These are phyloP conservation scores for Philonicus albiceps DNA, from an alignment of 2,888 invertebrate species.

Conservation along the genomic window DNA sequence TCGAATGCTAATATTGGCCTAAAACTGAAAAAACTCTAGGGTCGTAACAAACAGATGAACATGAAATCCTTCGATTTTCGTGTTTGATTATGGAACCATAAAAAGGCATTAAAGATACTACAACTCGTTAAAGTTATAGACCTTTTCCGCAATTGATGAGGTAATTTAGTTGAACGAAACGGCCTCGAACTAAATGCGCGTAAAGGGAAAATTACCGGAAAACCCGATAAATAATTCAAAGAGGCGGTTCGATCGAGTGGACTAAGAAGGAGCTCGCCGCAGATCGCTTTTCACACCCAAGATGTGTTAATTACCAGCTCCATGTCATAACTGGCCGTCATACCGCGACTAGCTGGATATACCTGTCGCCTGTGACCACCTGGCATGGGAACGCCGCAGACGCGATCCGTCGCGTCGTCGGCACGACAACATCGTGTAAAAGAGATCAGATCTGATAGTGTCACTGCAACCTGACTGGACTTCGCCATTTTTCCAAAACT, in stretches of 20 bases:
- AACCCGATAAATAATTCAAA: slow-evolving; percentile 9
- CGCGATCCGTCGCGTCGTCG: background rate
- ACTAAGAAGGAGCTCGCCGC: background rate
- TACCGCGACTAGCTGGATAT: background rate
- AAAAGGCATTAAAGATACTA: no score
- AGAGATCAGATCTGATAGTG: background rate
- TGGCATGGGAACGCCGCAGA: background rate
- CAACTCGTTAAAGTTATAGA: background rate
- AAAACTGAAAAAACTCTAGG: no score
- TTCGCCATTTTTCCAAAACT: background rate
- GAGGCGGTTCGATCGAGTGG: background rate
- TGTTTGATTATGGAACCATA: no score
- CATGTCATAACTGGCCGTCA: slow-evolving; percentile 1
- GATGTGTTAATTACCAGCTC: slow-evolving; percentile 16
- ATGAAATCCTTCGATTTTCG: no score
- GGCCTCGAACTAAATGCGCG: background rate
- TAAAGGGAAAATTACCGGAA: slow-evolving; percentile 1
- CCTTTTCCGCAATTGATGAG: background rate
- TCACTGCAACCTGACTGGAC: background rate
- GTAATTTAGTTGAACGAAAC: background rate
- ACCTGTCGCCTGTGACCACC: background rate
- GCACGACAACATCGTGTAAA: background rate
- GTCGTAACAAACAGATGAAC: no score
- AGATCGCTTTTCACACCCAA: background rate
- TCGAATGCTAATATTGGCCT: no score